Percentiles rank a stretch among this genome's conserved stretches.
phyloP scores from a whole-genome alignment of 92 coral and sea anemone genomes.

The Porites divaricata region DNA sequence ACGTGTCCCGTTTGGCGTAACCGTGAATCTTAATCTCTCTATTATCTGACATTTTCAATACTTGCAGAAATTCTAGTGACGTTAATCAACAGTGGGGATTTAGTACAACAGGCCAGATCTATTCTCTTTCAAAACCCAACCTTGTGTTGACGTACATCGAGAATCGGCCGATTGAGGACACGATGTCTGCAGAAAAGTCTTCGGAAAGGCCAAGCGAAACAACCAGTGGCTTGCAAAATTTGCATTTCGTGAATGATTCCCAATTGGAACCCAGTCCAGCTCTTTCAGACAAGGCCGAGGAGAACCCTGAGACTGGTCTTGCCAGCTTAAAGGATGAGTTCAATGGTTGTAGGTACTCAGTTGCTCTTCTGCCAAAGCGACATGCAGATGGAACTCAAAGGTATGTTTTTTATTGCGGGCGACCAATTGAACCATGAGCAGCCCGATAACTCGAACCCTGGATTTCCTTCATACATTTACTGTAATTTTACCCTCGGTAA shows the following conservation, averaged over 20 bases:
- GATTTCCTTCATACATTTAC: too few relatives aligned
- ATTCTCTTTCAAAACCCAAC: slow-evolving; percentile 82
- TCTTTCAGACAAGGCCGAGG: slow-evolving; percentile 30
- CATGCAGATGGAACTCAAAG: slow-evolving; percentile 85
- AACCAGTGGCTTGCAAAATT: slow-evolving; percentile 39
- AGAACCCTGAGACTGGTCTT: slow-evolving; percentile 49
- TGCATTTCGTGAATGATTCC: slow-evolving; percentile 48
- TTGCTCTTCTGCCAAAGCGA: slow-evolving; percentile 79
- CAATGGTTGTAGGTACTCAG: slow-evolving; percentile 64
- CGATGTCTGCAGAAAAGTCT: slow-evolving; percentile 3
- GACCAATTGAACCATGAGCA: too few relatives aligned
- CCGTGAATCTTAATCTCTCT: too few relatives aligned
- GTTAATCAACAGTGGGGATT: slow-evolving; percentile 87
- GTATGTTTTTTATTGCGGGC: slow-evolving; percentile 17
- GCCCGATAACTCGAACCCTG: too few relatives aligned
- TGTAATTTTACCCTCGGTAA: too few relatives aligned
- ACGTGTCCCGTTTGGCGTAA: not conserved
- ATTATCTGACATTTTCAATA: not conserved
- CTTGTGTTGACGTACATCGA: slow-evolving; percentile 73
- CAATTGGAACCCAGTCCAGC: slow-evolving; percentile 24
- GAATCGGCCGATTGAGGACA: slow-evolving; percentile 52
- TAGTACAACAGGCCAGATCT: slow-evolving; percentile 90
- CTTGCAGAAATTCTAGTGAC: slow-evolving; percentile 60
- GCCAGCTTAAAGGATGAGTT: slow-evolving; percentile 73
- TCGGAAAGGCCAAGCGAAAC: slow-evolving; percentile 23